Conservation (phyloP, 2,888 invertebrate genomes). For the Tillus elongatus region DNA sequence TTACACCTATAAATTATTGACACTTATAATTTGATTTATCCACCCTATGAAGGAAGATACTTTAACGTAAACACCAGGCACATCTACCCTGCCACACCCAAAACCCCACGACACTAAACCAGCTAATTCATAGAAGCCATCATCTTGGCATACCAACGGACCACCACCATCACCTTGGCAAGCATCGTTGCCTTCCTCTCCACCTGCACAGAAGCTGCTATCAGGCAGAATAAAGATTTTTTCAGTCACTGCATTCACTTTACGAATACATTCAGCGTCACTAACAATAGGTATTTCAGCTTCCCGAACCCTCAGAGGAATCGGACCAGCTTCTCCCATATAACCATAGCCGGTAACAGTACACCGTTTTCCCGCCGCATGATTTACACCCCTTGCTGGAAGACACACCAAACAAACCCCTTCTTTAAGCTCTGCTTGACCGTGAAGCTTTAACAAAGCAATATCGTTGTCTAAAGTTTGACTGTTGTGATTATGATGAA, state of each 20-base stretch:
- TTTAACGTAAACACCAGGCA: constrained; percentile 95
- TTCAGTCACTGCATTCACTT: constrained; percentile 90
- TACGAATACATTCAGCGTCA: constrained; percentile 83
- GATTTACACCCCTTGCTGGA: constrained; percentile 80
- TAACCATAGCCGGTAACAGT: constrained; percentile 92
- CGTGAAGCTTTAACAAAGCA: constrained; percentile 79
- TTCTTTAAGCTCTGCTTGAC: constrained; percentile 79
- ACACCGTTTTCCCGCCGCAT: constrained; percentile 82
- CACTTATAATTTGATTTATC: constrained; percentile 95
- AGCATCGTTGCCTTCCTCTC: constrained; percentile 86
- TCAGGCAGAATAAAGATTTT: constrained; percentile 90
- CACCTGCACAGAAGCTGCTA: constrained; percentile 90
- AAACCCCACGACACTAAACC: constrained; percentile 94
- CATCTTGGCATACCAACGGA: constrained; percentile 84
- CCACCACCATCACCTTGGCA: constrained; percentile 96
- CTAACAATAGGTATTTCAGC: constrained; percentile 88
- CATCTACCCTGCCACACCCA: constrained; percentile 85
- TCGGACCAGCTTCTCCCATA: constrained; percentile 92
- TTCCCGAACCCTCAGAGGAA: constrained; percentile 79
- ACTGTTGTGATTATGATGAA: constrained; percentile 92
- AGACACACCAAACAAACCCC: constrained; percentile 80
- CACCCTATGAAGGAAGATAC: constrained; percentile 92
- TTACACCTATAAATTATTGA: constrained; percentile 76
- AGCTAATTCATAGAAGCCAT: constrained; percentile 85
- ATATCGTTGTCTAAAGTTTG: constrained; percentile 92